Conservation (phyloP, 2,113 vertebrate genomes). For the Larimichthys crocea region DNA sequence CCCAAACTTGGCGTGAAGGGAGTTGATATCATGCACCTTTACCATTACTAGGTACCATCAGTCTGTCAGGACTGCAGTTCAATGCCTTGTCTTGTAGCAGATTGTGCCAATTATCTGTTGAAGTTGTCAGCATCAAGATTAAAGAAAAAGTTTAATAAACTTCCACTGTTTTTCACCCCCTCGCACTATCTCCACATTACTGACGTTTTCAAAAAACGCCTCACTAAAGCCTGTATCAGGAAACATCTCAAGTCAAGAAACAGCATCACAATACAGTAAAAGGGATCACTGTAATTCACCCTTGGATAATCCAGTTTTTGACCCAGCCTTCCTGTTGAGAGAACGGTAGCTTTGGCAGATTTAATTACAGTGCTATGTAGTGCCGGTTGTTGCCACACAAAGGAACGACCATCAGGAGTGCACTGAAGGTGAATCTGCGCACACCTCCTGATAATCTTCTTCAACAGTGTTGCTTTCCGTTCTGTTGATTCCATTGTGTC, state of each 20-base stretch:
- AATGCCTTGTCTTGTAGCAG: background rate
- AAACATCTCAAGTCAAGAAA: background rate
- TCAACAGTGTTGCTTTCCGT: background rate
- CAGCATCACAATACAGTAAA: background rate
- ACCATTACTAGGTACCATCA: too few species aligned
- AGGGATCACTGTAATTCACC: background rate
- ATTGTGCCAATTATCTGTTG: background rate
- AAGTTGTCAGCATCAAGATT: background rate
- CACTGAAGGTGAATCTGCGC: background rate
- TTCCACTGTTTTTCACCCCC: background rate
- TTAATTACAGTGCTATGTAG: background rate
- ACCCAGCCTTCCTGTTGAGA: background rate
- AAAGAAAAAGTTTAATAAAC: background rate
- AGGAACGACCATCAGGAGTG: background rate
- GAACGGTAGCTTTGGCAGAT: background rate
- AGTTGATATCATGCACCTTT: too few species aligned
- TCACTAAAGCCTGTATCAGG: too few species aligned
- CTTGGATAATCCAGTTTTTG: background rate
- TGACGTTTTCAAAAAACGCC: background rate
- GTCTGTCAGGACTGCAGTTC: background rate
- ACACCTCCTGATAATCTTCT: background rate
- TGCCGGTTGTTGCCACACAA: background rate
- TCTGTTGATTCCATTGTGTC: background rate
- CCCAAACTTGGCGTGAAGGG: too few species aligned
- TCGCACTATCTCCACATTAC: background rate